Evolutionary conservation across 2,113 vertebrate species (phyloP), one percentile per base, ranked within the genome.

Genomic region (Austrofundulus limnaeus): DNA sequence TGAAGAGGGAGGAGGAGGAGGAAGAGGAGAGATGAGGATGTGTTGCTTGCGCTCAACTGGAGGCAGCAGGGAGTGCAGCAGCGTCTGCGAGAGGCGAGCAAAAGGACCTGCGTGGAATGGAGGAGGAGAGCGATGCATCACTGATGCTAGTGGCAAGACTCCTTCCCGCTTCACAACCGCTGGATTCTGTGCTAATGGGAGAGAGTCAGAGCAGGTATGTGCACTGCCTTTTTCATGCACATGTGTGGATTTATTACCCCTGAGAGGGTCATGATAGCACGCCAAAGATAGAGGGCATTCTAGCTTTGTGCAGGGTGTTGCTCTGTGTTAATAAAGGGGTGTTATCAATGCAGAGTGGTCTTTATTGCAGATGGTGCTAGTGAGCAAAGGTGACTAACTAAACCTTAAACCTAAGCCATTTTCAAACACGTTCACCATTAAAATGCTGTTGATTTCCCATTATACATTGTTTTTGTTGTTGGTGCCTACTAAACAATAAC

Each of bases 21-120:
- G 50, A 78, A 57, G 70, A 61, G 64, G 66, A 61, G 53, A 57
- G 46, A 79, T 47, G 58, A 66, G 57, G 53, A 65, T 62, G 48
- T 55, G 17, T 66, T 75, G 82, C 71, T 50, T 73, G 66, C 66
- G 66, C 81, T 75, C 83, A 81, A 75, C 74, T 74, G 78, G 66
- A 83, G 46, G 70, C 75, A 81, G 76, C 67, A 38, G 67, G 41
- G 72, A 74, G 56, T 19, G 72, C 66, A 77, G 71, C 76, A 67
- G 69, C 73, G 76, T 85, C 84, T 74, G 75, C 73, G 39, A 70
- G 71, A 82, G 72, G 76, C 41, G 23, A 70, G 53, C 80, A 64
- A 72, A 55, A 58, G 64, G 57, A 61, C 52, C 84, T 88, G 77
- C 75, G 42, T 75, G 72, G 75, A 84, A 86, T 83, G 72, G 80